Base-by-base conservation (phyloP, 1,140 invertebrate species). In the Drosophila neocordata region DNA sequence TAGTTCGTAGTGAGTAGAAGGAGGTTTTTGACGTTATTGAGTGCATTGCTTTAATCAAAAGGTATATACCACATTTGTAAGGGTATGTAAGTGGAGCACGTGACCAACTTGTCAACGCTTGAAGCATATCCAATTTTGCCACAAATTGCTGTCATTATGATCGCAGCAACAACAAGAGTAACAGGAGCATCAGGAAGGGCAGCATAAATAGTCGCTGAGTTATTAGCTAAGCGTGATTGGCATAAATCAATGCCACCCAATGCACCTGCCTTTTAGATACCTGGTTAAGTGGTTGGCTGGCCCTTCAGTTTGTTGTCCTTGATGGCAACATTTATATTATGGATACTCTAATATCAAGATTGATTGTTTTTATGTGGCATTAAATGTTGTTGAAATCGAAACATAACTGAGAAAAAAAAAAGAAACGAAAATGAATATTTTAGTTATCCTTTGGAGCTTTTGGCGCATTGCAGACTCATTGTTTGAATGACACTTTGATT, bases 141-240 rank as follows among this genome's bases (percentile, higher is more conserved):
- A 80, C 79, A 89, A 85, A 89, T 89, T 82, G 77, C 66, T 83
- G 87, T 75, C 81, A 90, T 90, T 83, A 90, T 90, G 79, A 74
- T 78, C 65, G 74, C 77, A 76, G 58, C 69, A 69, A 65, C 55
- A 65, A 37, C 56, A 63, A 20, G 1, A 41, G 51, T 55, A 69
- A 22, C 37, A 18, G 35, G 8, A 63, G 56, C 61, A 38, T 22
- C 60, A 58, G 44, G 38, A 63, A 60, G 51, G 69, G 62, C 61
- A 63, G 73, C 18, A 48, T 48, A 48, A 48, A 48, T 48, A 81
- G 69, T 69, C 60, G 71, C 60, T 90, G 87, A 90, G 82, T 90
- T 90, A 90, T 90, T 87, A 87, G 79, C 77, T 64, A 76, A 87
- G 76, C 87, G 87, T 90, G 87, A 90, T 90, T 90, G 87, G 87